Evolutionary conservation across 2,797 vertebrate species (phyloP).

Genomic region (Rhinichthys osculus): DNA sequence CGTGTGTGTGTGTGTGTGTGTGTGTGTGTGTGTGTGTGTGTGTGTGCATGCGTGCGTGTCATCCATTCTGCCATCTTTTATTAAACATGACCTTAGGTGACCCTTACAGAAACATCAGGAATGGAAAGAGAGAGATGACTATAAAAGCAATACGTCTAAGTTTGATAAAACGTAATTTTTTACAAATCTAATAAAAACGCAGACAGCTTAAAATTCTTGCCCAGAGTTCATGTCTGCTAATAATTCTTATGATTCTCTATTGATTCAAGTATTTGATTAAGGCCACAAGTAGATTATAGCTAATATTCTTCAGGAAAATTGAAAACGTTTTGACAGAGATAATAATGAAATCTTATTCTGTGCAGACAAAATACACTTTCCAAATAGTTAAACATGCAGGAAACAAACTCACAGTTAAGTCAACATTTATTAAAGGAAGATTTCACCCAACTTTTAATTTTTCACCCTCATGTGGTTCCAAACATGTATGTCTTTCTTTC

Average conservation of each 20-base stretch:
- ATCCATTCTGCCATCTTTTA: slow-evolving; percentile 22
- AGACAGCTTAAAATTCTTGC: slow-evolving; percentile 1
- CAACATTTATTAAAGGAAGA: background rate
- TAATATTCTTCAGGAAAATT: background rate
- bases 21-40: background rate
- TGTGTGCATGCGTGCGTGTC: background rate
- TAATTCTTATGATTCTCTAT: slow-evolving; percentile 31
- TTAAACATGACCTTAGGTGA: slow-evolving; percentile 29
- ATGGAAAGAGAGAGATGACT: slow-evolving; percentile 9
- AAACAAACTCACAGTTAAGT: slow-evolving; percentile 1
- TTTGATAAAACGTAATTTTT: slow-evolving; percentile 30
- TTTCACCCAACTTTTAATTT: background rate
- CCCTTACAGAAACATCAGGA: slow-evolving; percentile 6
- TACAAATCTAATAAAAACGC: slow-evolving; percentile 24
- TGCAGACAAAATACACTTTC: background rate
- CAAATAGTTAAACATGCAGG: background rate
- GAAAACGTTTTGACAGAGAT: background rate
- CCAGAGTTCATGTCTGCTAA: slow-evolving; percentile 4
- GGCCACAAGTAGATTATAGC: slow-evolving; percentile 2
- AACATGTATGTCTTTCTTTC: background rate
- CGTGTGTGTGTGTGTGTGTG: background rate
- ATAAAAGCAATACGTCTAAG: background rate
- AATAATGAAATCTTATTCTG: slow-evolving; percentile 17
- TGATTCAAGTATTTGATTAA: slow-evolving; percentile 32
- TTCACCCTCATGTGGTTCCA: background rate